Base-by-base conservation (phyloP, 35 echinoderm and acorn worm species). In the Hemicentrotus pulcherrimus region DNA sequence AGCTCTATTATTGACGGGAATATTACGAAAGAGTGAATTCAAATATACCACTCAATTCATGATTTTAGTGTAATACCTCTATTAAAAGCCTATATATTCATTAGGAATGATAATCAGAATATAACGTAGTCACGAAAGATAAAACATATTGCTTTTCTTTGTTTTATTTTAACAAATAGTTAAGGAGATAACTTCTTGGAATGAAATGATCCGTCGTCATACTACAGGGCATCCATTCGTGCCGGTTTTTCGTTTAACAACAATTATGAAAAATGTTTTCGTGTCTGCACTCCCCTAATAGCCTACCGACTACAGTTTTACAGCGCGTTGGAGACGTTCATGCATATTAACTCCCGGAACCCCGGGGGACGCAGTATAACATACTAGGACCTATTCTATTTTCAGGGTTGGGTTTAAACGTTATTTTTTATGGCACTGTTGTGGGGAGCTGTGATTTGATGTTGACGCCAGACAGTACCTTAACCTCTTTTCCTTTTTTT, bases 401-500 rank as follows among this genome's bases (percentile, higher is more conserved):
- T 90, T 90, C 88, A 12, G 88, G 32, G 88, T 4, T 78, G 88
- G 88, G 88, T 35, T 90, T 78, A 78, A 90, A 90, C 88, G 32
- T 24, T 33, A 33, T 33, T 32, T 41, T 90, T 90, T 45, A 90
- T 90, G 88, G 88, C 88, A 90, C 88, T 45, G 32, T 90, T 47
- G 88, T 90, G 88, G 12, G 46, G 32, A 47, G 46, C 32, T 5
- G 88, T 90, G 88, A 90, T 90, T 90, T 90, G 88, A 30, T 41
- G 15, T 24, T 47, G 88, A 45, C 88, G 88, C 88, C 88, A 90
- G 88, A 90, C 88, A 90, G 88, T 90, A 47, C 88, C 32, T 90
- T 47, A 90, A 90, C 88, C 88, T 90, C 19, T 47, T 32, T 90
- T 47, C 19, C 88, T 30, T 16, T 30, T 30, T 47, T 33, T 47